These are phyloP conservation scores for Syngnathus floridae DNA, from an alignment of 2,113 vertebrate species.

Conservation along the genomic window DNA sequence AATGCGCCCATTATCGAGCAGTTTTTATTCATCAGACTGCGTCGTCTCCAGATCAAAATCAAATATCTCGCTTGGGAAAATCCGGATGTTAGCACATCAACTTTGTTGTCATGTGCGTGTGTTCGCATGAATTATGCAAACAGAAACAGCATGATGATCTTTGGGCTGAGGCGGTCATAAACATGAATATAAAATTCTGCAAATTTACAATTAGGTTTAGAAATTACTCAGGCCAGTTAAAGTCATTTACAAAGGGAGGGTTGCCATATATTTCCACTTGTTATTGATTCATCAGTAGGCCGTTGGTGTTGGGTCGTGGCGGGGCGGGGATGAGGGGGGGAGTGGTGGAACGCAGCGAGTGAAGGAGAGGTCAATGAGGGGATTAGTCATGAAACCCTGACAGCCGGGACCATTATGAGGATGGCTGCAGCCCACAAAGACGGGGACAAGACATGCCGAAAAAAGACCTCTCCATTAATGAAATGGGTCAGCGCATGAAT, in stretches of 20 bases:
- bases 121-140: conserved; percentile 35
- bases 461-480: conserved; percentile 61
- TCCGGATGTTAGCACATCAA: conserved; percentile 16
- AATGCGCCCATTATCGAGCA: conserved; percentile 50
- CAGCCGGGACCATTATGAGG: conserved; percentile 53
- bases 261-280: conserved; percentile 10
- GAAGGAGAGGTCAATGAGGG: conserved; percentile 65
- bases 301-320: conserved; percentile 5
- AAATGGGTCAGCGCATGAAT: conserved; percentile 67
- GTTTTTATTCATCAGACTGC: conserved; percentile 43
- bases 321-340: background rate
- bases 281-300: conserved; percentile 24
- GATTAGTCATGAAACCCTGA: conserved; percentile 63
- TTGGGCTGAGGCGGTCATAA: no score
- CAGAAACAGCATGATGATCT: conserved; percentile 21
- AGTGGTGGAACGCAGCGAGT: conserved; percentile 20
- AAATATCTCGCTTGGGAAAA: conserved; percentile 46
- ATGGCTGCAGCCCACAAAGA: conserved; percentile 29
- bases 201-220: no score
- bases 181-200: no score
- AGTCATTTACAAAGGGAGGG: conserved; percentile 1
- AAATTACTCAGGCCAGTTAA: no score
- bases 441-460: conserved; percentile 27
- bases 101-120: conserved; percentile 4
- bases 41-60: conserved; percentile 46